Evolutionary conservation across 1,140 invertebrate species (phyloP), one percentile per base, ranked within the genome.

Genomic region (Trichonephila clavata): DNA sequence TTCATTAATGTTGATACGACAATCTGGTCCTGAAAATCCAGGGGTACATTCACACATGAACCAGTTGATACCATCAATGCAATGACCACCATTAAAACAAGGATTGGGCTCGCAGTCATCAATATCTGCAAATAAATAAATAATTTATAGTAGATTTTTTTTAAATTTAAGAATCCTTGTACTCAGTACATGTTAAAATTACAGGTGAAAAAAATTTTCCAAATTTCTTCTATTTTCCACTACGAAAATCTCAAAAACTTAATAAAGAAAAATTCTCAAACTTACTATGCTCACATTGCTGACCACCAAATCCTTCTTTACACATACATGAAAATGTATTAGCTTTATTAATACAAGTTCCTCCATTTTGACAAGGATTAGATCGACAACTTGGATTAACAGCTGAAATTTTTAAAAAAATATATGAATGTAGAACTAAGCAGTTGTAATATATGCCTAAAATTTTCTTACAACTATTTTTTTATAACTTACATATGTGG

Each of bases 361-460:
- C 99, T 68, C 98, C 98, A 95, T 99, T 99, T 95, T 98, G 97
- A 95, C 99, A 99, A 43, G 98, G 97, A 84, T 95, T 88, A n/a
- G 94, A 94, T 71, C 84, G 77, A 63, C 94, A 94, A 68, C 93
- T 94, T 14, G 92, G 89, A 57, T 88, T 87, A 14, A 87, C 71
- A 88, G 92, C 94, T 94, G 21, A 43, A 90, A 39, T 39, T 39
- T 39, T 39, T 39, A 3, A 3, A 2, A 39, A 39, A 39, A 39
- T n/a, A 39, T 39, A 39, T 3, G 32, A 2, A 39, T 39, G 32
- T 39, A 39, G 4, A 39, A 39, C 2, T 39, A 39, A 39, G 32
- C 32, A 39, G 4, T 3, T 39, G 32, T 39, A 39, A 39, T 39
- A 39, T 2, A 4, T 39, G 1, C 32, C 32, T 39, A 39, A 39